Base-by-base conservation (phyloP, 2,113 vertebrate species). In the Carassius gibelio region DNA sequence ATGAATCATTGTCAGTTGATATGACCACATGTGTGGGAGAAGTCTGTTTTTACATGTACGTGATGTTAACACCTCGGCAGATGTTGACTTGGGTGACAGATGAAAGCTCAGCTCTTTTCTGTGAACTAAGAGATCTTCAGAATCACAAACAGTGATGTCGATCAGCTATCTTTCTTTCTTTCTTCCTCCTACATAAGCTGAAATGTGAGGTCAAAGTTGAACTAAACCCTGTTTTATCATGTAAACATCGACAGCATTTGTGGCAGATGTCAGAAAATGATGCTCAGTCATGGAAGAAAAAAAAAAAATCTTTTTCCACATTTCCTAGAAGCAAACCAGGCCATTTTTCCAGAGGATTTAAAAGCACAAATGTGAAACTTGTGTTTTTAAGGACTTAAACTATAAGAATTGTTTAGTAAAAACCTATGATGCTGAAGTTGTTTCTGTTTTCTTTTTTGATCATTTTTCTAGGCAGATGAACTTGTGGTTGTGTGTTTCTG, bases 141-240 rank as follows among this genome's bases (percentile, higher is more conserved):
- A 90, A 87, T 90, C 91, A 89, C 85, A 91, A 92, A 88, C 86
- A 89, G 90, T 75, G 17, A 0, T 80, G 61, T 66, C 64, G 19
- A 69, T 81, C 80, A 68, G 23, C 42, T 19, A 10, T 26, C 42
- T 34, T 14, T 81, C 64, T 34, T 14, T 81, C 64, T 69, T 45
- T 48, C 64, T 52, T 81, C 79, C 42, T 52, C 45, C 62, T 68
- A 30, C 80, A 8, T 8, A 62, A 81, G 42, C 19, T 69, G 62
- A 81, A 52, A 21, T 36, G 42, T 52, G 80, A 55, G 80, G 80
- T 68, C 62, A 81, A n/a, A 69, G 80, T 69, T 81, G 9, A 81
- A 69, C 7, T 69, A 36, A 52, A 50, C 23, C 0, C 23, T 0
- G 15, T 50, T 81, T 81, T 69, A 81, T 52, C 79, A 68, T 50